A percentile compares a stretch with the other conserved stretches of the same genome.
phyloP scores from a whole-genome alignment of 2,797 vertebrate genomes.

The Clarias laeviceps region DNA sequence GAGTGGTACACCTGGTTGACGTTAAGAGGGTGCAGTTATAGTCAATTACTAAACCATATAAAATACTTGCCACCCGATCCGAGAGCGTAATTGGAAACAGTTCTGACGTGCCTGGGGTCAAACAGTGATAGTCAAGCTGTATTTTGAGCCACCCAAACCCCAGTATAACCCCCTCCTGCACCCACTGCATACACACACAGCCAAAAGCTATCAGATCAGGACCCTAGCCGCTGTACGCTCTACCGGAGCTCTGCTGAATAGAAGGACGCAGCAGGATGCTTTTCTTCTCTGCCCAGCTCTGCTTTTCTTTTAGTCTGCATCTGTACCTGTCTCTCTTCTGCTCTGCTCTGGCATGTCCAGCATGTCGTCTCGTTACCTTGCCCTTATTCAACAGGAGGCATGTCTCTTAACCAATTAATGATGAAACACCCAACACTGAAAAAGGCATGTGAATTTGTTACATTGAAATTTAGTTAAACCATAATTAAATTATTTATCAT shows the following conservation, averaged over 20 bases:
- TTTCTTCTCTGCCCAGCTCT: conserved; percentile 39
- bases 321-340: conserved; percentile 40
- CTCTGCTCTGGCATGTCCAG: conserved; percentile 45
- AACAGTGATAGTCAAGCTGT: conserved; percentile 66
- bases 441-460: not conserved
- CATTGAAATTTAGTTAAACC: not conserved
- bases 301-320: conserved; percentile 35
- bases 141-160: conserved; percentile 62
- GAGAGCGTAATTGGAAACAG: conserved; percentile 79
- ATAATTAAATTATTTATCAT: not conserved
- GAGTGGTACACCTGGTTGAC: conserved; percentile 78
- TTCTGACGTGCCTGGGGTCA: conserved; percentile 61
- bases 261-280: conserved; percentile 47
- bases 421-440: not conserved
- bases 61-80: conserved; percentile 73
- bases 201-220: conserved; percentile 46
- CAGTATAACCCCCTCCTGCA: conserved; percentile 31
- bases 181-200: conserved; percentile 27
- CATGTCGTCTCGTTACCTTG: conserved; percentile 38
- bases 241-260: conserved; percentile 38
- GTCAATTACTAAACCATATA: conserved; percentile 82
- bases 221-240: conserved; percentile 44
- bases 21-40: conserved; percentile 80
- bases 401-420: not conserved
- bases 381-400: not conserved